Evolutionary conservation across 2,888 invertebrate genomes (phyloP).

Genomic region (Minunthozetes semirufus): DNA sequence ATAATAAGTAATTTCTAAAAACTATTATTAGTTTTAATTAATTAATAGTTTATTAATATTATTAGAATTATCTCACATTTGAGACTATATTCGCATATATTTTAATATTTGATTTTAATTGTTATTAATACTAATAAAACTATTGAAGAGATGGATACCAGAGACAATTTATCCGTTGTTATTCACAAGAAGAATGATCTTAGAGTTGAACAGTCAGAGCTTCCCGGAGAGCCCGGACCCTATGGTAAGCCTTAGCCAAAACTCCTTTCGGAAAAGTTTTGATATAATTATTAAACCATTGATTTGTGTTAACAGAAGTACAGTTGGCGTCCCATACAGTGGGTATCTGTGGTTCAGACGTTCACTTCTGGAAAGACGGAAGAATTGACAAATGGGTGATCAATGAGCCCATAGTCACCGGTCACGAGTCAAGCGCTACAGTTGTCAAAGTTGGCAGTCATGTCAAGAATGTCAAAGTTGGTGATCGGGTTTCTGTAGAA

Average conservation of each 20-base stretch:
- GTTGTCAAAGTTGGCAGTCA: slow-evolving; percentile 60
- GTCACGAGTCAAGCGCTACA: slow-evolving; percentile 71
- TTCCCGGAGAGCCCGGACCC: slow-evolving; percentile 34
- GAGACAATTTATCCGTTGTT: slow-evolving; percentile 45
- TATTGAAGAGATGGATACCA: slow-evolving; percentile 14
- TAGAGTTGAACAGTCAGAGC: slow-evolving; percentile 40
- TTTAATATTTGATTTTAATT: background rate
- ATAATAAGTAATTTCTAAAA: too few species aligned
- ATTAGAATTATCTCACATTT: too few species aligned
- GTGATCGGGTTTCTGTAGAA: slow-evolving; percentile 89
- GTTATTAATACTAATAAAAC: background rate
- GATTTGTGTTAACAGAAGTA: slow-evolving; percentile 4
- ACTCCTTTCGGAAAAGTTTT: too few species aligned
- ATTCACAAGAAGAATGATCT: slow-evolving; percentile 45
- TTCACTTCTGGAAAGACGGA: slow-evolving; percentile 81
- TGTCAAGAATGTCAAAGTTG: slow-evolving; percentile 55
- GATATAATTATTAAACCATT: too few species aligned
- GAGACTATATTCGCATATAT: background rate
- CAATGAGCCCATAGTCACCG: slow-evolving; percentile 82
- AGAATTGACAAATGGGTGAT: slow-evolving; percentile 79
- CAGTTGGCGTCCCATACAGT: slow-evolving; percentile 51
- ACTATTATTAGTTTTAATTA: too few species aligned
- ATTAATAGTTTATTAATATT: too few species aligned
- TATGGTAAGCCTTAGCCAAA: too few species aligned
- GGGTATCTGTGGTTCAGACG: slow-evolving; percentile 92